Evolutionary conservation across 2,888 invertebrate species (phyloP), one percentile per base, ranked within the genome.

Genomic region (Druceiella hillmani): DNA sequence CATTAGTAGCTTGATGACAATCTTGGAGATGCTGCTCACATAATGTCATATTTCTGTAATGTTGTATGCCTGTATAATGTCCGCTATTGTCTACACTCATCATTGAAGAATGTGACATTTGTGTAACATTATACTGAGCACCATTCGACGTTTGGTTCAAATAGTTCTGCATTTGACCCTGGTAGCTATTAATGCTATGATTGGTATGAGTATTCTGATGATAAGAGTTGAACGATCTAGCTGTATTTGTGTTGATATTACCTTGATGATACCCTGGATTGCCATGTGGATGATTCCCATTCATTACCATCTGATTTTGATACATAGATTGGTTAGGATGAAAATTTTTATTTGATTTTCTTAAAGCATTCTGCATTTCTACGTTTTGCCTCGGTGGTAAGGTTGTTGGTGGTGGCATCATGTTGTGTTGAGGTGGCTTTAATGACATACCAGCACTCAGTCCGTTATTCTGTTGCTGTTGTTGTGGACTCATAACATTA

Each of bases 41-140:
- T n/a, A n/a, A n/a, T n/a, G n/a, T n/a, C n/a, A n/a, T n/a, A n/a
- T n/a, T n/a, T n/a, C n/a, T 49, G 39, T 42, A 51, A 53, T 42
- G 33, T 47, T 33, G 50, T 32, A 17, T 26, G 46, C 10, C 43
- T 14, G 9, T 50, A 46, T 29, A 48, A 45, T 14, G n/a, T 0
- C 63, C 66, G 38, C 66, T 69, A 47, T 64, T 69, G 40, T 70
- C 69, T 0, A 69, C 68, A 38, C 70, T 70, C 70, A 70, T 70
- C 32, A 66, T 53, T 0, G 70, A 70, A 2, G 69, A 68, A 40
- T 69, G 59, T 0, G 69, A 70, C 61, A 68, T 62, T 52, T 69
- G 69, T 50, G 66, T 49, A 2, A 59, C 62, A 50, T 68, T 61
- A 54, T 66, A 62, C 40, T 64, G 67, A 35, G 55, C 22, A n/a